These are phyloP conservation scores for Alcis repandata DNA, from an alignment of 2,888 invertebrate genomes.

Conservation along the genomic window DNA sequence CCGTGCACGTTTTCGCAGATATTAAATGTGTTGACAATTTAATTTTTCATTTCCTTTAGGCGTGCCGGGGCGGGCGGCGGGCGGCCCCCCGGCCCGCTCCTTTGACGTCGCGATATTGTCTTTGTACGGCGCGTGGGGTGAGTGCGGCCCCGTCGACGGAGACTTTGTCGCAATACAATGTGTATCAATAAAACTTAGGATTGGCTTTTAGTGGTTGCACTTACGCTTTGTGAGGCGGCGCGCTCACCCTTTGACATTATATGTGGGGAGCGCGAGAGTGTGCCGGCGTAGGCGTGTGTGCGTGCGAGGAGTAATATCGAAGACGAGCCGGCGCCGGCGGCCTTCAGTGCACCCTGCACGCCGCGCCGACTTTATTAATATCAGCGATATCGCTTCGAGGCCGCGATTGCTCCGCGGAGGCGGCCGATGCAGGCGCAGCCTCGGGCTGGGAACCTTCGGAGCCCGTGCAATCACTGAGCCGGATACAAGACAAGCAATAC, in stretches of 20 bases:
- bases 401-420: conserved; percentile 27
- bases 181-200: conserved; percentile 88
- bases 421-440: conserved; percentile 42
- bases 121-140: conserved; percentile 85
- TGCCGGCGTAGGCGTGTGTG: conserved; percentile 55
- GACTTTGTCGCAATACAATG: conserved; percentile 87
- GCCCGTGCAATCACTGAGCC: conserved; percentile 26
- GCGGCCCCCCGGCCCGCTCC: conserved; percentile 75
- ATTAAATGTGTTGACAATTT: conserved; percentile 87
- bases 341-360: conserved; percentile 47
- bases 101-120: conserved; percentile 87
- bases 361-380: conserved; percentile 65
- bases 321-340: conserved; percentile 74
- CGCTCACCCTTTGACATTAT: conserved; percentile 86
- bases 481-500: conserved; percentile 10
- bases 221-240: conserved; percentile 86
- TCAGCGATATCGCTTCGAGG: conserved; percentile 62
- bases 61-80: conserved; percentile 68
- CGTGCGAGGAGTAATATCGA: conserved; percentile 69
- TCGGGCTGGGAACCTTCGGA: conserved; percentile 48
- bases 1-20: conserved; percentile 86
- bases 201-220: conserved; percentile 88
- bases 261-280: conserved; percentile 67
- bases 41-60: conserved; percentile 87
- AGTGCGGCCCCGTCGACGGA: conserved; percentile 80